Conservation (phyloP, 2,888 invertebrate genomes). For the Dynastes tityus region DNA sequence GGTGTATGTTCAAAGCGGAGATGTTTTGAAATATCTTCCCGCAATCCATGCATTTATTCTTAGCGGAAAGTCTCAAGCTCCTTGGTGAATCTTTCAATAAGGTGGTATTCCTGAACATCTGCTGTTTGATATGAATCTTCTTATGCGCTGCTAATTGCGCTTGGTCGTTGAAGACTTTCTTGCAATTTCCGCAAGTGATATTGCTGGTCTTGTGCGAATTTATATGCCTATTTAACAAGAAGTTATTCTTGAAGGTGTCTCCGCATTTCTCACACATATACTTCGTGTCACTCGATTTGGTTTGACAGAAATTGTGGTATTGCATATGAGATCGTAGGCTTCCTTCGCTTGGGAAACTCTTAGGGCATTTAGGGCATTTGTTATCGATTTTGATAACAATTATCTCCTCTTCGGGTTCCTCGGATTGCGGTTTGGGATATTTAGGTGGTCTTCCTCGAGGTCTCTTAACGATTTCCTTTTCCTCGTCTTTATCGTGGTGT, state of each 20-base stretch:
- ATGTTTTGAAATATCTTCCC: slow-evolving; percentile 61
- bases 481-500: slow-evolving; percentile 41
- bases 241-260: slow-evolving; percentile 63
- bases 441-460: slow-evolving; percentile 60
- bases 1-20: slow-evolving; percentile 59
- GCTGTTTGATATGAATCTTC: slow-evolving; percentile 62
- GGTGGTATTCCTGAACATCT: slow-evolving; percentile 61
- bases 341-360: slow-evolving; percentile 67
- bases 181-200: slow-evolving; percentile 62
- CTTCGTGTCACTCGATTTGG: slow-evolving; percentile 50
- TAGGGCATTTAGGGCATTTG: slow-evolving; percentile 65
- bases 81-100: slow-evolving; percentile 58
- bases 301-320: slow-evolving; percentile 63
- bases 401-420: slow-evolving; percentile 47
- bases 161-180: slow-evolving; percentile 61
- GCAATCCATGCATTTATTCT: slow-evolving; percentile 63
- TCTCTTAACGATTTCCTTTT: slow-evolving; percentile 53
- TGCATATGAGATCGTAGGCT: slow-evolving; percentile 67
- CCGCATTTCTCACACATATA: slow-evolving; percentile 65
- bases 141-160: slow-evolving; percentile 62
- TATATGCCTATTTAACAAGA: slow-evolving; percentile 63
- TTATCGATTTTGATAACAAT: slow-evolving; percentile 59
- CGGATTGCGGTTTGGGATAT: slow-evolving; percentile 15
- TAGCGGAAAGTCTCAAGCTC: slow-evolving; percentile 39
- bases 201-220: slow-evolving; percentile 53